These are phyloP conservation scores for Papilio gigon DNA, from an alignment of 2,888 invertebrate species.

Conservation along the genomic window DNA sequence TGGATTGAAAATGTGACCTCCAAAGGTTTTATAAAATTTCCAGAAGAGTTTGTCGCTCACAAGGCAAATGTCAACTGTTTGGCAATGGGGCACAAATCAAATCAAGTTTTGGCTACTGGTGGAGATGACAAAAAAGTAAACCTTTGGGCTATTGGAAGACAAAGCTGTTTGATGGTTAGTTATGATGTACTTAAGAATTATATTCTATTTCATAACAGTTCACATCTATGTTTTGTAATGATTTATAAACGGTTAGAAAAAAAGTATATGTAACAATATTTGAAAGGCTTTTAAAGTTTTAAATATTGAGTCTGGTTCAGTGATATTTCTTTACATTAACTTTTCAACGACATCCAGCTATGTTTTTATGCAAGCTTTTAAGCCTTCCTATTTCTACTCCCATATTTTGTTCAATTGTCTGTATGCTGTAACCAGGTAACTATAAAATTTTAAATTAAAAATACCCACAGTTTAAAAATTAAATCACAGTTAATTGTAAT, in stretches of 20 bases:
- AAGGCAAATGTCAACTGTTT: constrained; percentile 93
- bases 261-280: not conserved
- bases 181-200: not conserved
- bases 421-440: no score
- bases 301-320: not conserved
- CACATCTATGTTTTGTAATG: not conserved
- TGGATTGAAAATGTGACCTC: not conserved
- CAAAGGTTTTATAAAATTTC: constrained; percentile 52
- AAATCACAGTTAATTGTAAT: not conserved
- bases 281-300: not conserved
- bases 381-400: no score
- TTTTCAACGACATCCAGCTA: no score
- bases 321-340: no score
- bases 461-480: constrained; percentile 13
- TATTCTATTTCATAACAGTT: constrained; percentile 1
- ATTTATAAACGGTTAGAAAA: not conserved
- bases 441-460: not conserved
- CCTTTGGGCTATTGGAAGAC: constrained; percentile 97
- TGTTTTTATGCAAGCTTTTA: no score
- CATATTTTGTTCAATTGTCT: no score
- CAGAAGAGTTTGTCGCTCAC: constrained; percentile 95
- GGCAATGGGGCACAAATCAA: constrained; percentile 94
- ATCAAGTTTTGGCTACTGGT: constrained; percentile 95
- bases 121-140: constrained; percentile 99
- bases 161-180: constrained; percentile 96